Evolutionary conservation across 2,888 invertebrate genomes (phyloP).

Genomic region (Melanophora roralis): DNA sequence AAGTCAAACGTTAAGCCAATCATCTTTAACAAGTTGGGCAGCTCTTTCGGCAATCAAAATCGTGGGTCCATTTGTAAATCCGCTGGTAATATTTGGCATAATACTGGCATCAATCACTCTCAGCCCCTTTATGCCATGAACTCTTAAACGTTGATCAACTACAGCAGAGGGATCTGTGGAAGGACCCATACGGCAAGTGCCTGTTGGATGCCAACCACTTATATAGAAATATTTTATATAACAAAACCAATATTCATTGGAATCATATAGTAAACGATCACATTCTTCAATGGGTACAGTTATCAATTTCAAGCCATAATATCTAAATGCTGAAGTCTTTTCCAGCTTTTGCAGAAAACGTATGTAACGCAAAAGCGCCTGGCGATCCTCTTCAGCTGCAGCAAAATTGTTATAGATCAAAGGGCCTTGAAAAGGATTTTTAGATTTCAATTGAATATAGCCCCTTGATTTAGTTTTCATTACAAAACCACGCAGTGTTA

Average conservation of each 20-base stretch:
- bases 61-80: constrained; percentile 89
- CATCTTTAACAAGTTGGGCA: constrained; percentile 79
- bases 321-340: constrained; percentile 76
- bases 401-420: constrained; percentile 83
- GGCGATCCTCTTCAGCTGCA: constrained; percentile 79
- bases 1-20: too few relatives aligned
- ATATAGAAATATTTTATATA: constrained; percentile 81
- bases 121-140: constrained; percentile 81
- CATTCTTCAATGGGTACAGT: constrained; percentile 69
- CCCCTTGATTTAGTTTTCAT: constrained; percentile 79
- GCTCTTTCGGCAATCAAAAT: constrained; percentile 93
- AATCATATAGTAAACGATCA: constrained; percentile 61
- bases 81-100: constrained; percentile 86
- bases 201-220: constrained; percentile 83
- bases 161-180: constrained; percentile 80
- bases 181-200: constrained; percentile 86
- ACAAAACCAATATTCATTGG: constrained; percentile 82
- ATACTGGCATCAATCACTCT: constrained; percentile 87
- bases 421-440: constrained; percentile 80
- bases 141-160: constrained; percentile 82
- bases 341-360: constrained; percentile 73
- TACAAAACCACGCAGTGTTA: constrained; percentile 73
- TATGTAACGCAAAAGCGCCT: constrained; percentile 78
- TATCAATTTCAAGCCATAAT: constrained; percentile 68
- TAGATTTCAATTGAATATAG: constrained; percentile 78